phyloP scores from a whole-genome alignment of 2,113 vertebrate genomes.

The Protobothrops mucrosquamatus region DNA sequence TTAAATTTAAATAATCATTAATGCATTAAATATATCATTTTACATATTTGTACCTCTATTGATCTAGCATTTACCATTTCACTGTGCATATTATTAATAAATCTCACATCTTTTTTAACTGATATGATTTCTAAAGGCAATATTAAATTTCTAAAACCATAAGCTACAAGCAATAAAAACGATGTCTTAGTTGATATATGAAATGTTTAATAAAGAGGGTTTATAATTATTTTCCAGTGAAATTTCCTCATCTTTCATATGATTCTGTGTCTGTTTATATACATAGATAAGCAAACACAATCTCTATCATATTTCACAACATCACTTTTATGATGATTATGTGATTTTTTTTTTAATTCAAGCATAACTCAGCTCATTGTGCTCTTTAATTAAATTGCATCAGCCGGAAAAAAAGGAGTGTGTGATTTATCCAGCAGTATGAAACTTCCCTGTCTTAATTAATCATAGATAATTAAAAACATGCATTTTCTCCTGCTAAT shows the following conservation, averaged over 20 bases:
- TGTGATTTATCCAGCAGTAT: background rate
- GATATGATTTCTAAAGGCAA: background rate
- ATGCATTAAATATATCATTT: background rate
- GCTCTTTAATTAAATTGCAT: background rate
- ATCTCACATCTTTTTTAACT: background rate
- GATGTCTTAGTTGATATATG: background rate
- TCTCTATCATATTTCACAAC: background rate
- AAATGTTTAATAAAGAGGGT: background rate
- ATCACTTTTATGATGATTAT: background rate
- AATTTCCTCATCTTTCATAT: background rate
- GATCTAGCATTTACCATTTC: background rate
- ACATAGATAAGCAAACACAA: background rate
- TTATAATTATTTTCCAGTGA: background rate
- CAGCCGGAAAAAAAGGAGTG: accelerated
- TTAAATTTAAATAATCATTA: background rate
- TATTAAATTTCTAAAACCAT: background rate
- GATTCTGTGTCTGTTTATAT: background rate
- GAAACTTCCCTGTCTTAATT: background rate
- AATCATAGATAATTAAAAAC: background rate
- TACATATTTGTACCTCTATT: background rate
- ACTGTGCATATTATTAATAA: background rate
- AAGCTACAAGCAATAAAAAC: background rate
- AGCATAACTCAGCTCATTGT: background rate
- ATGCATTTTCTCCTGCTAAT: background rate
- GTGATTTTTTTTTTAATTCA: background rate